phyloP scores from a whole-genome alignment of 2,797 vertebrate genomes.

The Gallinago stenura region DNA sequence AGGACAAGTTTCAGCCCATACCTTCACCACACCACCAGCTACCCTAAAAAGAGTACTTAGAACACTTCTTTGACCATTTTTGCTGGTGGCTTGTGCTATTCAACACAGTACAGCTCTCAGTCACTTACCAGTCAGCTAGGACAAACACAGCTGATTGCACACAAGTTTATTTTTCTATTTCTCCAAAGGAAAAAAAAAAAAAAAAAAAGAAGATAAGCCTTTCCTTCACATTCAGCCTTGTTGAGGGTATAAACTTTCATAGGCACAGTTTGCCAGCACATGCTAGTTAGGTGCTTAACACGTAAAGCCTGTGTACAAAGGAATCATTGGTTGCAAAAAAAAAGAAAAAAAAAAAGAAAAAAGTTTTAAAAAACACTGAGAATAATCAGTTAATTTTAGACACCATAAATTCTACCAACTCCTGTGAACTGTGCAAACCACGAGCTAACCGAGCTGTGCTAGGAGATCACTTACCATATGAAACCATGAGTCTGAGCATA shows the following conservation, averaged over 20 bases:
- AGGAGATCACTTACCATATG: constrained; percentile 14
- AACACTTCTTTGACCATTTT: not conserved
- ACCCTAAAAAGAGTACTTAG: not conserved
- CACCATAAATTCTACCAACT: not conserved
- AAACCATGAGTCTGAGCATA: not conserved
- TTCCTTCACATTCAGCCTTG: not conserved
- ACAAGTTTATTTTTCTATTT: not conserved
- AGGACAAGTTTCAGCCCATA: not conserved
- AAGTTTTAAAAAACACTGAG: not conserved
- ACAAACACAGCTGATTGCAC: not conserved
- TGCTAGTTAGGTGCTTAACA: not conserved
- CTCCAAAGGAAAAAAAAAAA: not conserved
- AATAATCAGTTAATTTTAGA: not conserved
- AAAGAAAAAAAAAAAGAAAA: not conserved
- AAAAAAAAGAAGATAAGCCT: not conserved
- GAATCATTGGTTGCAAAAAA: not conserved
- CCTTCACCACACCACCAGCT: not conserved
- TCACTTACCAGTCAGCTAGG: constrained; percentile 9
- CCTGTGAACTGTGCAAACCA: not conserved
- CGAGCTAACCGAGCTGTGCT: not conserved
- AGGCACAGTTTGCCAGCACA: not conserved
- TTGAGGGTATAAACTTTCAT: not conserved
- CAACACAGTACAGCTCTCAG: not conserved
- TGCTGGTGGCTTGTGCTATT: not conserved
- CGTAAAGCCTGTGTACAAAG: not conserved